Percentiles rank a stretch among this genome's conserved stretches.
Conservation (phyloP, 2,113 vertebrate genomes). For the Alectura lathami region DNA sequence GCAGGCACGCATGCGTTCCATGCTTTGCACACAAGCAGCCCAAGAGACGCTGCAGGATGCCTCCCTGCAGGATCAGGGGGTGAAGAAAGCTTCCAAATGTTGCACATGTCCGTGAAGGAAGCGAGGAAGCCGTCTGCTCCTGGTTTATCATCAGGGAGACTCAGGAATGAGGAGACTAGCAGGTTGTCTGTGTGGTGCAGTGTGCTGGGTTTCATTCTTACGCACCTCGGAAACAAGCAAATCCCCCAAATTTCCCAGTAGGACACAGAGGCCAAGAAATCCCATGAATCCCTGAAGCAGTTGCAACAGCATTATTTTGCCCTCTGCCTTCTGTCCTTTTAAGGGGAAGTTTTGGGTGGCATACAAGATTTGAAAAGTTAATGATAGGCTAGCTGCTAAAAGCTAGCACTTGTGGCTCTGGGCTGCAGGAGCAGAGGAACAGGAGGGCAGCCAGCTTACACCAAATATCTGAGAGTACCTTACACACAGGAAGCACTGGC, state of each 20-base stretch:
- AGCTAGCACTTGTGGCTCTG: neutral
- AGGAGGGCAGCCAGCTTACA: conserved; percentile 9
- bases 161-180: neutral
- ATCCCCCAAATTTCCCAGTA: neutral
- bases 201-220: neutral
- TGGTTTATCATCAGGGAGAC: neutral
- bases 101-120: neutral
- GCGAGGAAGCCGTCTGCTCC: neutral
- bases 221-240: neutral
- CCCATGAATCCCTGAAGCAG: neutral
- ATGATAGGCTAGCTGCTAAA: neutral
- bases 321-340: neutral
- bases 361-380: conserved; percentile 1
- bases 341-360: neutral
- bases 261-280: neutral
- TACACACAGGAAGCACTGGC: neutral
- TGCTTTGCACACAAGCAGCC: neutral
- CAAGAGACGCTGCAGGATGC: neutral
- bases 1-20: neutral
- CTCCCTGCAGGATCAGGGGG: neutral
- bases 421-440: neutral
- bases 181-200: neutral
- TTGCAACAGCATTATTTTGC: neutral
- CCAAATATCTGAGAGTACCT: conserved; percentile 37
- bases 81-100: conserved; percentile 2